Evolutionary conservation across 2,888 invertebrate genomes (phyloP), one percentile per base, ranked within the genome.

Genomic region (Pristionchus fissidentatus): DNA sequence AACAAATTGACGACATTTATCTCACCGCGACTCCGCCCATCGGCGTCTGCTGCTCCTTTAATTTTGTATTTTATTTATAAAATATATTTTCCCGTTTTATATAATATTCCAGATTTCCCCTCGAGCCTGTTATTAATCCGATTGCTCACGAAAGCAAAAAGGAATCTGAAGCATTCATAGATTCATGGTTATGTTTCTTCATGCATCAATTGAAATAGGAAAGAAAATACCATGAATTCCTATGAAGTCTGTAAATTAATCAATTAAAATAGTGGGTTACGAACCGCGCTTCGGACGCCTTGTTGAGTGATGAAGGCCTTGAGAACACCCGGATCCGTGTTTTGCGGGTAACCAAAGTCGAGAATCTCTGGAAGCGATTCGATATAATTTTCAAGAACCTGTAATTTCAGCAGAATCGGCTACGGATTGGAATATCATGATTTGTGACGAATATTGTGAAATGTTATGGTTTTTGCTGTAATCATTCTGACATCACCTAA

Each of bases 231-330:
- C n/a, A n/a, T n/a, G n/a, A n/a, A n/a, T n/a, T 60, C 26, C 15
- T n/a, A n/a, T 13, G 15, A 13, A 60, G 26, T n/a, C 8, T n/a
- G 13, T 19, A 19, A 13, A 49, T 49, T 49, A 13, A 70, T 70
- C 66, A 60, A 38, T 41, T 22, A 75, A 32, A 62, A 75, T n/a
- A n/a, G n/a, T n/a, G n/a, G n/a, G n/a, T 29, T 1, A 87, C 89
- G 85, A 80, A 92, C 92, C 75, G 91, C 92, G 19, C 92, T 92
- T 38, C 92, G 87, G 83, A 99, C 97, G 85, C 99, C 99, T 93
- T 98, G 98, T 93, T 99, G 99, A 22, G 99, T 99, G 91, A 99
- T 99, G 93, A 98, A 99, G 0, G 98, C 98, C 93, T 99, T 99
- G 91, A 99, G 93, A 22, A 99, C 98, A 26, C 99, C 99, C 0